Evolutionary conservation across 2,797 vertebrate genomes (phyloP), one percentile per base, ranked within the genome.

Genomic region (Typhlichthys eigenmanni): DNA sequence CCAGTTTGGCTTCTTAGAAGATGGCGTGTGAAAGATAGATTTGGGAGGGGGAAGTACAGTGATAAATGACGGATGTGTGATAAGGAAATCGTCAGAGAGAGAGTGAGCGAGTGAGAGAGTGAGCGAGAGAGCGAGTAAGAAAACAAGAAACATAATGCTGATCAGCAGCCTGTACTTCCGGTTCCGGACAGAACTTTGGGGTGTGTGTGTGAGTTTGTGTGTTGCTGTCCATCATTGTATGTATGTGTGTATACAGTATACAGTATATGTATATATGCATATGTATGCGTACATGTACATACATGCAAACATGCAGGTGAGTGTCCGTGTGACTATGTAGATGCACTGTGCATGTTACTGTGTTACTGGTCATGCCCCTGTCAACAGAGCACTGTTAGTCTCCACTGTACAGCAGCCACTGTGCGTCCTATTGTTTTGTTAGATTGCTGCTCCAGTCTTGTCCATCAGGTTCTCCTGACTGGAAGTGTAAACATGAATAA

Each of bases 391-490:
- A 9, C 38, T 38, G 38, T 38, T 38, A 38, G 38, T 10, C 38
- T 43, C 9, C 38, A 13, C 13, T 13, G 19, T 43, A 16, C 19
- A 19, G 14, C 49, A 69, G 51, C 75, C 69, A 82, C 53, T 79
- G 74, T 79, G 83, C 76, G 77, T 71, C 68, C 69, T 55, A 58
- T 58, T 60, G 82, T 83, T 56, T 68, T 57, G 86, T 87, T 64
- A n/a, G 68, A 63, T 66, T 58, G 45, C 70, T 58, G 67, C 79
- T 68, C 71, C 75, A 81, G 87, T 89, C 90, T 80, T 73, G 91
- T 88, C 88, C 64, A 54, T 92, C 91, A 91, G 91, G 91, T 93
- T 92, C 82, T 89, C 74, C 83, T 53, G 67, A 83, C 88, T 90
- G 71, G 72, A 79, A 86, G 75, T 73, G 85, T 85, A 87, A 92